A percentile compares a stretch with the other conserved stretches of the same genome.
These are phyloP conservation scores for Tragelaphus oryx DNA, from an alignment of 2,797 vertebrate species.

Conservation along the genomic window DNA sequence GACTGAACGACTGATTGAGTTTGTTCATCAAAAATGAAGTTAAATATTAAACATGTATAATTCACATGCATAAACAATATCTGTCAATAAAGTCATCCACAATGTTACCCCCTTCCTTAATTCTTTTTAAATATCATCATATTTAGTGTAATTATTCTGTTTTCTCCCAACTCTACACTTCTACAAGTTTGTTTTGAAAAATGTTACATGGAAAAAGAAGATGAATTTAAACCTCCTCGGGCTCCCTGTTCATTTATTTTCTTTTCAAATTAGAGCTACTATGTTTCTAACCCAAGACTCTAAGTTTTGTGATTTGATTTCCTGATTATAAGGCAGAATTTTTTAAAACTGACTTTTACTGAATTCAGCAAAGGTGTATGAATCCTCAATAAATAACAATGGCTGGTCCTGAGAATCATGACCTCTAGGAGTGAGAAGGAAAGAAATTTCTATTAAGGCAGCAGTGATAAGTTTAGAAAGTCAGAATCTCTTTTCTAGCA, in stretches of 20 bases:
- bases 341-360: neutral
- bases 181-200: neutral
- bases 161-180: neutral
- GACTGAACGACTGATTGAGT: neutral
- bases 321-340: neutral
- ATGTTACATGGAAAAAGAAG: neutral
- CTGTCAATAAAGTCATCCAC: neutral
- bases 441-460: neutral
- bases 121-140: neutral
- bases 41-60: neutral
- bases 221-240: neutral
- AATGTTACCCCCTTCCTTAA: neutral
- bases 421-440: neutral
- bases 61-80: neutral
- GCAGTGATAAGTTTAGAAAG: neutral
- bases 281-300: constrained; percentile 3
- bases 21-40: neutral
- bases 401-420: neutral
- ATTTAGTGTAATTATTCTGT: neutral
- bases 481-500: neutral
- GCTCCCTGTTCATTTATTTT: neutral
- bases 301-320: constrained; percentile 14
- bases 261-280: neutral
- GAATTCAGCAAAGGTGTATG: neutral
- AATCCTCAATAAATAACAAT: neutral